Conservation (phyloP, 2,113 vertebrate genomes). For the Dolichallabes microphthalmus region DNA sequence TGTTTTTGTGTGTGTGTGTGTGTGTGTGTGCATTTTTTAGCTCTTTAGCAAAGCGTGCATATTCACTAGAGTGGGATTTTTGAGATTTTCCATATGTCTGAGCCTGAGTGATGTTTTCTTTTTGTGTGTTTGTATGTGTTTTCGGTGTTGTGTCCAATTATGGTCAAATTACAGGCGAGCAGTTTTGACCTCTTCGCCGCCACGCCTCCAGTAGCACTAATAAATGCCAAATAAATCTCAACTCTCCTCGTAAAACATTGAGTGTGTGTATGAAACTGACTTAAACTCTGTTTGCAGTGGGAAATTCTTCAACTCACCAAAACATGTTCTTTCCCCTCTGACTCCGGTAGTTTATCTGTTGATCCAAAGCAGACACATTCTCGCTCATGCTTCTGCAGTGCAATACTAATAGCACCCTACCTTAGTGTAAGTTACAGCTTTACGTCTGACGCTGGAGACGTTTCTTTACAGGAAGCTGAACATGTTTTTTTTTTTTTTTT, state of each 20-base stretch:
- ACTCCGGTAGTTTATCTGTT: background rate
- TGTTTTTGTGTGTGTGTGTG: conserved; percentile 1
- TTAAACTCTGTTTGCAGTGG: background rate
- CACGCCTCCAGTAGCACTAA: background rate
- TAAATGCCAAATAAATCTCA: conserved; percentile 38
- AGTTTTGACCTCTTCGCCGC: background rate
- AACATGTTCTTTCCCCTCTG: no score
- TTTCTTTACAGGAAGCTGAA: background rate
- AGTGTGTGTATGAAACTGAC: background rate
- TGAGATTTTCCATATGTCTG: background rate
- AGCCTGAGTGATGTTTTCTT: background rate
- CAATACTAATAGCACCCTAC: background rate
- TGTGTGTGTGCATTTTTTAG: conserved; percentile 8
- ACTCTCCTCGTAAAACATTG: background rate
- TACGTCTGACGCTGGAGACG: background rate
- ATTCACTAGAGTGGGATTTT: background rate
- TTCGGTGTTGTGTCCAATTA: background rate
- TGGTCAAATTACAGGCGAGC: background rate
- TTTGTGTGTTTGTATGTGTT: background rate
- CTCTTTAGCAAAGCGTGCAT: background rate
- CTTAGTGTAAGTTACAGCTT: background rate
- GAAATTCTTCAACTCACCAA: background rate
- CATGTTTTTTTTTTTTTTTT: no score
- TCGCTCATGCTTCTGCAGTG: no score
- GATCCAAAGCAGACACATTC: background rate